Conservation (phyloP, 2,113 vertebrate genomes). For the Gobio gobio region DNA sequence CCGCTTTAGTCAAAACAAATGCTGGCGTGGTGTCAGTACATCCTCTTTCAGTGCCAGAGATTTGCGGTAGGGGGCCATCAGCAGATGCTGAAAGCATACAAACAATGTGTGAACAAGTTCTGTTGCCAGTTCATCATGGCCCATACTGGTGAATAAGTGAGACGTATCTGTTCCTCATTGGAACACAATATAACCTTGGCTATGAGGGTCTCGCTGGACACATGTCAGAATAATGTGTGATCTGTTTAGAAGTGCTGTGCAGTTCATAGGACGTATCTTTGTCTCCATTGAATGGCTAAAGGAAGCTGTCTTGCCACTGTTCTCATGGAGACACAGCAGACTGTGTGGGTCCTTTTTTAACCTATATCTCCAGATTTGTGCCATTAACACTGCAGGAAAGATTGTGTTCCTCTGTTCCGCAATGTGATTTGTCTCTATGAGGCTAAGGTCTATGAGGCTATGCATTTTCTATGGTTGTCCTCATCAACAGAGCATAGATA, state of each 20-base stretch:
- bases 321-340: not conserved
- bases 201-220: not conserved
- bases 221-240: not conserved
- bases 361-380: not conserved
- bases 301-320: not conserved
- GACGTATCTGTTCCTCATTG: not conserved
- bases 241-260: not conserved
- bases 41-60: conserved; percentile 59
- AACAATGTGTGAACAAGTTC: not conserved
- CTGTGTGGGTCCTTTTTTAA: not conserved
- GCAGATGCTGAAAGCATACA: conserved; percentile 15
- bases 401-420: not conserved
- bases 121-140: conserved; percentile 1
- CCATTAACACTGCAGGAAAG: not conserved
- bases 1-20: conserved; percentile 64
- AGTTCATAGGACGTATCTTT: not conserved
- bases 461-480: not conserved
- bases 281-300: not conserved
- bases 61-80: conserved; percentile 63
- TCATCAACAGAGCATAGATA: not conserved
- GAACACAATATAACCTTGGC: not conserved
- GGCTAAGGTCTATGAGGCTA: too few species aligned
- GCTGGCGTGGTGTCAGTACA: conserved; percentile 61
- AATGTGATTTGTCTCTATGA: too few species aligned
- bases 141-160: not conserved